phyloP scores from a whole-genome alignment of 2,113 vertebrate species.

The Bubo scandiacus region DNA sequence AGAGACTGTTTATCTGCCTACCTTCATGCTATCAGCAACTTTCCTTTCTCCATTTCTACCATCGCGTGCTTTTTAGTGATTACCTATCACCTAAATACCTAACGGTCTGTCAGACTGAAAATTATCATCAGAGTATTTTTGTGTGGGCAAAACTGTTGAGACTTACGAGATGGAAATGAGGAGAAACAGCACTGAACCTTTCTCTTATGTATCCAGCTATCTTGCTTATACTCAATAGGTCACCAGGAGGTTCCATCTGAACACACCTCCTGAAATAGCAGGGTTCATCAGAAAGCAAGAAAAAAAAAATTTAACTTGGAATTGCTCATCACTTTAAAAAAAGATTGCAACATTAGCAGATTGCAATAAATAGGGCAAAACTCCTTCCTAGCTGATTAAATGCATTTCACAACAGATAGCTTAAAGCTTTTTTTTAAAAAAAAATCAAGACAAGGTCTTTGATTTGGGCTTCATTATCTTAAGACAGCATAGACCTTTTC shows the following conservation, averaged over 20 bases:
- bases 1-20: neutral
- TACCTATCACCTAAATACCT: neutral
- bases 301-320: neutral
- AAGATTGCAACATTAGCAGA: neutral
- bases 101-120: neutral
- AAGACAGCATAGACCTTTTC: neutral
- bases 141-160: neutral
- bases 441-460: neutral
- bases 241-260: neutral
- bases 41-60: neutral
- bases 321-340: neutral
- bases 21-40: neutral
- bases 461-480: neutral
- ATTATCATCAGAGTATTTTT: neutral
- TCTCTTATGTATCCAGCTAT: neutral
- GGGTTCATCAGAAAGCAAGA: neutral
- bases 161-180: neutral
- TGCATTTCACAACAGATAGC: neutral
- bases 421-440: neutral
- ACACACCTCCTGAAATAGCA: neutral
- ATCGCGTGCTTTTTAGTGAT: accelerated
- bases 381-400: neutral
- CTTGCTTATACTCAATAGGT: neutral
- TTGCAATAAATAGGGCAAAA: neutral
- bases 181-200: neutral